phyloP scores from a whole-genome alignment of 2,797 vertebrate genomes.

The Paedocypris micromegethes region DNA sequence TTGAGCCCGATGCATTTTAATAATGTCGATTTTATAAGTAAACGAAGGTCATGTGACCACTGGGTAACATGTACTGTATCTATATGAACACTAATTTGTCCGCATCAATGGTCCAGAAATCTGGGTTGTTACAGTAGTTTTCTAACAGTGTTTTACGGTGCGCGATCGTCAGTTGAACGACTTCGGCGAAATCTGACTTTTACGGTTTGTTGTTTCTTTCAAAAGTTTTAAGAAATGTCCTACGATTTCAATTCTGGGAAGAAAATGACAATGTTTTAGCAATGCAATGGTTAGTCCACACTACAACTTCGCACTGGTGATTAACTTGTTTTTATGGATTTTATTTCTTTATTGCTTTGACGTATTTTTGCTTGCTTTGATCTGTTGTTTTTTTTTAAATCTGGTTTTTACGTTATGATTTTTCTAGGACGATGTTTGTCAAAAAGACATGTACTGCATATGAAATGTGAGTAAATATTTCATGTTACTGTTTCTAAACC shows the following conservation, averaged over 20 bases:
- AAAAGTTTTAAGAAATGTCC: background rate
- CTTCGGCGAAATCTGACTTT: too few species aligned
- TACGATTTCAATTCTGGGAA: slow-evolving; percentile 1
- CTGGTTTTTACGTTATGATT: slow-evolving; percentile 10
- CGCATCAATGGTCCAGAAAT: too few species aligned
- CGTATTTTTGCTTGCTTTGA: slow-evolving; percentile 30
- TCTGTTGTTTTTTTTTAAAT: slow-evolving; percentile 40
- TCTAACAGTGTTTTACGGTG: too few species aligned
- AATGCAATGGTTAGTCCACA: background rate
- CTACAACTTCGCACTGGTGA: slow-evolving; percentile 28
- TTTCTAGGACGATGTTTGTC: slow-evolving; percentile 18
- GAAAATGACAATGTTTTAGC: too few species aligned
- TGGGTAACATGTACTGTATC: background rate
- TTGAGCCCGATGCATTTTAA: slow-evolving; percentile 6
- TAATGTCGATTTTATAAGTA: slow-evolving; percentile 11
- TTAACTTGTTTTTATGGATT: background rate
- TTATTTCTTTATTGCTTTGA: too few species aligned
- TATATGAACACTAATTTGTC: slow-evolving; percentile 26
- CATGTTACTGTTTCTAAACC: slow-evolving; percentile 54
- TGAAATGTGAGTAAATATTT: slow-evolving; percentile 59
- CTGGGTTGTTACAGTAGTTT: too few species aligned
- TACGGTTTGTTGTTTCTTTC: background rate
- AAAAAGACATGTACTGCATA: slow-evolving; percentile 44
- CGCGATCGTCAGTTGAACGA: too few species aligned
- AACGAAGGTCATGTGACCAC: slow-evolving; percentile 13